phyloP scores from a whole-genome alignment of 2,113 vertebrate species.

The Pterocles orientalis region DNA sequence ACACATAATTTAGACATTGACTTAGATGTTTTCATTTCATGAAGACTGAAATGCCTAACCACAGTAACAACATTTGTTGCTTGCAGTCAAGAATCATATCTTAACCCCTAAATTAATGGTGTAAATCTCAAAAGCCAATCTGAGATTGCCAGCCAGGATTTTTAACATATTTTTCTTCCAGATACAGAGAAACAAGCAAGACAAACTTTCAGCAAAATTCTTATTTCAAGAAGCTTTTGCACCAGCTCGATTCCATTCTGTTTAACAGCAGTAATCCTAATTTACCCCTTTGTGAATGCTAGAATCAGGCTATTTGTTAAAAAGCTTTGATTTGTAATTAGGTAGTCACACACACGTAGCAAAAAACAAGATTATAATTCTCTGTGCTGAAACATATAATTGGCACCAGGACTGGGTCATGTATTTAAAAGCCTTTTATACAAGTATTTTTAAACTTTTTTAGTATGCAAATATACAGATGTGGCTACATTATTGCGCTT shows the following conservation, averaged over 20 bases:
- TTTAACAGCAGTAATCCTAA: not conserved
- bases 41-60: not conserved
- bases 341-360: slow-evolving; percentile 62
- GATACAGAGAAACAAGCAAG: slow-evolving; percentile 1
- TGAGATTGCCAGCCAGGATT: not conserved
- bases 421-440: slow-evolving; percentile 49
- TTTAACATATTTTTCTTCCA: slow-evolving; percentile 28
- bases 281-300: not conserved
- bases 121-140: not conserved
- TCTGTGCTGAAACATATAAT: slow-evolving; percentile 65
- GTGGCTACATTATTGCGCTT: slow-evolving; percentile 44
- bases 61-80: not conserved
- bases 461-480: slow-evolving; percentile 74
- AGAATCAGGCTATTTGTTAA: slow-evolving; percentile 46
- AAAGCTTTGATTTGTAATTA: slow-evolving; percentile 73
- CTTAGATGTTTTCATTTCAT: not conserved
- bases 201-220: slow-evolving; percentile 34
- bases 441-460: slow-evolving; percentile 70
- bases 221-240: not conserved
- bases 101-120: not conserved
- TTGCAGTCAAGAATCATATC: not conserved
- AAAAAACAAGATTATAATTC: slow-evolving; percentile 72
- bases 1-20: not conserved
- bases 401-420: slow-evolving; percentile 60
- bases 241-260: not conserved